Base-by-base conservation (phyloP, 2,113 vertebrate species). In the Opisthocomus hoazin region DNA sequence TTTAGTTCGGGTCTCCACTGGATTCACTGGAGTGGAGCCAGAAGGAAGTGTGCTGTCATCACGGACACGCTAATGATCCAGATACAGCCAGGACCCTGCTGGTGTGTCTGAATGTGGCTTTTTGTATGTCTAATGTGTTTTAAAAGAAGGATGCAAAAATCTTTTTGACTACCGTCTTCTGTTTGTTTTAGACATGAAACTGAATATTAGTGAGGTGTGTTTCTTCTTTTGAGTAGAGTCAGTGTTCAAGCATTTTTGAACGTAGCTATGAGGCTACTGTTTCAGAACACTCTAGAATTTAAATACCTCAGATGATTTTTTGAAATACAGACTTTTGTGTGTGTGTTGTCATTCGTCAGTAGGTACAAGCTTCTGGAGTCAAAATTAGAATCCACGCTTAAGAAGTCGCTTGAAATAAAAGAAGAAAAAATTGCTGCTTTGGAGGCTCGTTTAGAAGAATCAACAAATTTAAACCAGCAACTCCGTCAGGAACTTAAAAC, bases 391-490 rank as follows among this genome's bases (percentile, higher is more conserved):
- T 99, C 99, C 3, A 99, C 99, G 1, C 96, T 99, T 76, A 99
- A 99, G 95, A 99, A 99, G 60, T 99, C 99, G 26, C 97, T 99
- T 54, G 99, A 99, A 98, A 99, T 99, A 90, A 99, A 99, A 97
- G 99, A 99, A 98, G 99, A 99, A 98, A 99, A 99, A 98, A 99
- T 99, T 69, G 98, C 99, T 58, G 99, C 99, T 93, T 97, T 99
- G 68, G 99, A 99, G 97, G 99, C 99, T 96, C 98, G 99, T 95
- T 98, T 99, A 94, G 99, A 99, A 97, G 99, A 99, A 96, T 99
- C 99, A 10, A 99, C 99, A 41, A 99, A 99, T 97, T 98, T 99
- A 74, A 99, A 99, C 96, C 99, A 99, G 96, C 99, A 99, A 13
- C 98, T 99, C 48, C 99, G 99, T 12, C 99, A 99, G 97, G 99